Evolutionary conservation across 1,140 invertebrate species (phyloP), one percentile per base, ranked within the genome.

Genomic region (Mactra quadrangularis): DNA sequence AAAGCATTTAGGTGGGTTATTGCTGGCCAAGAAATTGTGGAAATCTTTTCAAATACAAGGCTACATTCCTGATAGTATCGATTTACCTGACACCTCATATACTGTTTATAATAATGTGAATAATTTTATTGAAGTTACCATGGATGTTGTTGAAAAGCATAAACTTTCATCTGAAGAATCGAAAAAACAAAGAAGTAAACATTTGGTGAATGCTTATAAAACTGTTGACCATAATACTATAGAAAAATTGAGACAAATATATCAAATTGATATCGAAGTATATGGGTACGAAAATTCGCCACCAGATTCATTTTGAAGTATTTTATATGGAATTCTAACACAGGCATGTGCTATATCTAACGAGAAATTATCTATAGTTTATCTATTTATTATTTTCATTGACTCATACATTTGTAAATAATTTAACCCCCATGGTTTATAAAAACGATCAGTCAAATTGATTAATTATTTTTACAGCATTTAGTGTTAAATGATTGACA

Each of bases 11-110:
- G 11, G 25, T 11, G 17, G 4, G 6, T 3, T 3, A 17, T 29
- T 17, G 0, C 13, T 71, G 4, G 31, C n/a, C 45, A 19, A 7
- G 19, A 52, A 47, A 53, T 17, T 52, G 17, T 71, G 68, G 68
- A 53, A n/a, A 3, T 31, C 52, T 2, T 71, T 71, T 19, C 45
- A 53, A 71, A 71, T 71, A 53, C 68, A 71, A 25, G 68, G 68
- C 3, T 71, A 71, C 31, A 15, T 71, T 17, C 52, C 31, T 3
- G 50, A 55, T 25, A n/a, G n/a, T 13, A 7, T 29, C n/a, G 11
- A 53, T 33, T 53, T 71, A 31, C 68, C 68, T 31, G 29, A 3
- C n/a, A 1, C 45, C 4, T 13, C 4, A 19, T 71, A 52, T 53
- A 31, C 45, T 7, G 27, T 9, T 31, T 71, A 55, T 33, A 9